Base-by-base conservation (phyloP, 1,140 invertebrate species). In the Drosophila sp. region DNA sequence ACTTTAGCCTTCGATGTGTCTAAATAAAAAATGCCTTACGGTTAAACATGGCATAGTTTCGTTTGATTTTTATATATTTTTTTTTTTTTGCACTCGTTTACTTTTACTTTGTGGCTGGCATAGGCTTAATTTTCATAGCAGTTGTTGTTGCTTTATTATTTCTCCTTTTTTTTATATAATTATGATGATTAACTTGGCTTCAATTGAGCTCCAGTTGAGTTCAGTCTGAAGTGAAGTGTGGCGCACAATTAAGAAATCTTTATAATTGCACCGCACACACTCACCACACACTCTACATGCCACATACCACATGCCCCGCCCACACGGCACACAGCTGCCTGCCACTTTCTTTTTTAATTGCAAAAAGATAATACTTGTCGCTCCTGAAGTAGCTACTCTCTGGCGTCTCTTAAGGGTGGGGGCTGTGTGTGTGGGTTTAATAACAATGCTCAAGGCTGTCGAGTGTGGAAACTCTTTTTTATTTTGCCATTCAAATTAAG, bases 311-410 rank as follows among this genome's bases (percentile, higher is more conserved):
- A 41, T 8, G 9, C 11, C n/a, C 36, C 29, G 8, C 58, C 8
- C 59, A 56, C 40, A 48, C 13, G 7, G 13, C 27, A 3, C 36
- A 43, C 13, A 9, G 9, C 8, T 25, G 14, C 51, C 13, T 25
- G 14, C 51, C 13, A 58, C 70, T 72, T 72, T 72, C 70, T 72
- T 72, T 72, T 72, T 72, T 67, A 67, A 72, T 72, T 72, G 64
- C 70, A 54, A 59, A 65, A 40, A 43, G 34, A 64, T 53, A 46
- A 57, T 38, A 51, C 51, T 64, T 25, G 29, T 36, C 29, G 57
- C 59, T 48, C n/a, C 57, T 53, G 27, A 61, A 43, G 56, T 13
- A 61, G 50, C 56, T 50, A n/a, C 43, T 29, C 32, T 21, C 4
- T 0, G 14, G 36, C 1, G 18, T 38, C 32, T 53, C 13, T 38